A percentile compares a stretch with the other conserved stretches of the same genome.
These are phyloP conservation scores for Agonum fuliginosum DNA, from an alignment of 2,888 invertebrate species.

Conservation along the genomic window DNA sequence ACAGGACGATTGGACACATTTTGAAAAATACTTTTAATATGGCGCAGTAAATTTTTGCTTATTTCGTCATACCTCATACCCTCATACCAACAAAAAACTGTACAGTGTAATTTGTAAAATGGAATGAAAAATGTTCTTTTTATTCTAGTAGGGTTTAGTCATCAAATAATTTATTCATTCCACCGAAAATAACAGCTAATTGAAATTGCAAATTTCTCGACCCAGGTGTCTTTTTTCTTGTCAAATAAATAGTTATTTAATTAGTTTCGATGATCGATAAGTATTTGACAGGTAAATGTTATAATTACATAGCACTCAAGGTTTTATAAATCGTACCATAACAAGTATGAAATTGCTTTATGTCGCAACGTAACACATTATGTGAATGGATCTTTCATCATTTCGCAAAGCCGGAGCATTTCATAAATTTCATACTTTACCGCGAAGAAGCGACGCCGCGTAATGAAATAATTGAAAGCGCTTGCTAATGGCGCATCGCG, in stretches of 20 bases:
- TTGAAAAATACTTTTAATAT: too few relatives aligned
- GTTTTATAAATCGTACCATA: conserved; percentile 48
- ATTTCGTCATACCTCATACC: background rate
- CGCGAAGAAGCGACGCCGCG: conserved; percentile 27
- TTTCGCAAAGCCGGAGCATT: conserved; percentile 51
- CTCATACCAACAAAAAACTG: background rate
- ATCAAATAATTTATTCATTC: background rate
- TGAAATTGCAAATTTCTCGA: background rate
- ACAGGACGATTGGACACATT: too few relatives aligned
- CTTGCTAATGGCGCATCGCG: conserved; percentile 18
- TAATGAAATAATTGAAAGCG: conserved; percentile 46
- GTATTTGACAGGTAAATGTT: conserved; percentile 56
- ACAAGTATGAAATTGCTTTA: conserved; percentile 42
- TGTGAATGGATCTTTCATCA: conserved; percentile 58
- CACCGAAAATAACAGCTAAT: background rate
- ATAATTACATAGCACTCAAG: conserved; percentile 52
- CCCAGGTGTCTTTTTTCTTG: conserved; percentile 29
- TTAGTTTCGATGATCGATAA: conserved; percentile 52
- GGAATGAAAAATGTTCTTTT: background rate
- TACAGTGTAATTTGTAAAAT: background rate
- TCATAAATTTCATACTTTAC: conserved; percentile 47
- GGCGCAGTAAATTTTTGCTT: background rate
- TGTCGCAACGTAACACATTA: conserved; percentile 54
- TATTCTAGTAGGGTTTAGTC: background rate
- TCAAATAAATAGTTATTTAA: conserved; percentile 47